Evolutionary conservation across 2,888 invertebrate genomes (phyloP), one percentile per base, ranked within the genome.

Genomic region (Conchocele bisecta): DNA sequence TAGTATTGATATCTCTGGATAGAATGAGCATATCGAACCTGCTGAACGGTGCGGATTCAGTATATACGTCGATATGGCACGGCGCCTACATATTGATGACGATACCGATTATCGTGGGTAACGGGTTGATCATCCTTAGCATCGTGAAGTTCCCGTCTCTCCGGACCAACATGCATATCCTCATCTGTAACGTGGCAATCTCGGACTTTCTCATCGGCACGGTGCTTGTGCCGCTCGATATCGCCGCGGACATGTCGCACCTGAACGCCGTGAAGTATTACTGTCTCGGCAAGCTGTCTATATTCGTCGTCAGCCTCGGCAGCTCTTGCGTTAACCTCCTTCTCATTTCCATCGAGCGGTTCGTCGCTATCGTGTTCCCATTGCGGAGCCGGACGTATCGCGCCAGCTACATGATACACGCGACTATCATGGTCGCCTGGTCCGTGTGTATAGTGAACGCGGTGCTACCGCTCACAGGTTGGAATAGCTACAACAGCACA

Each of bases 81-180:
- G 37, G 42, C 41, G 26, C 65, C 4, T 56, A 70, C 31, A 37
- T 31, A 15, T n/a, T 59, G 5, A 65, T 70, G 29, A 35, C 59
- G 31, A 22, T 70, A 17, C 70, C 70, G n/a, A 65, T 56, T 17
- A 65, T 65, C 20, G 29, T 70, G 2, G 70, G 70, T 28, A 70
- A 70, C 26, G 35, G 28, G 15, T 53, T 70, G 0, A 70, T 65
- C 29, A 15, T 70, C 13, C 17, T 70, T 3, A 70, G 65, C 13
- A 70, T 70, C 37, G 24, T 37, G 0, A 53, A 60, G 11, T 59
- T 42, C 28, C 58, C 46, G 41, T 46, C 33, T 39, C 53, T 70
- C 3, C 44, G 59, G n/a, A 54, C 46, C 28, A 70, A 70, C n/a
- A 70, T 65, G 41, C 53, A 70, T 41, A 48, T 60, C 13, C 35